A percentile compares a stretch with the other conserved stretches of the same genome.
These are phyloP conservation scores for Microvelia longipes DNA, from an alignment of 1,140 invertebrate genomes.

Conservation along the genomic window DNA sequence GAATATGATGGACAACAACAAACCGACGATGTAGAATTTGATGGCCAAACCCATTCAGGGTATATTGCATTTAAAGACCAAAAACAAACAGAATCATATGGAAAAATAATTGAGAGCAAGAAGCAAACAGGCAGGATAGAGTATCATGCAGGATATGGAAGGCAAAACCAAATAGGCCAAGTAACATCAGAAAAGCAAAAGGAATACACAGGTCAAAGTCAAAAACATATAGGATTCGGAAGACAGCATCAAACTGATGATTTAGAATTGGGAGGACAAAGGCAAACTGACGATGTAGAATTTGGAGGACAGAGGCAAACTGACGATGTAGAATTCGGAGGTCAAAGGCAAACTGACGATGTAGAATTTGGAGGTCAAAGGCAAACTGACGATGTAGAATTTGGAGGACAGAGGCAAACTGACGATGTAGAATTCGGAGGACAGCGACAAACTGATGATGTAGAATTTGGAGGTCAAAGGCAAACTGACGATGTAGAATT, in stretches of 20 bases:
- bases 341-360: constrained; percentile 24
- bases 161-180: neutral
- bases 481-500: neutral
- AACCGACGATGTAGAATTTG: neutral
- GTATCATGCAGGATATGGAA: neutral
- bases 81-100: no score
- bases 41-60: no score
- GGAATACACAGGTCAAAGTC: neutral
- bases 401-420: neutral
- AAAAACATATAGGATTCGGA: neutral
- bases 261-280: neutral
- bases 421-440: neutral
- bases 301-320: constrained; percentile 22
- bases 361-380: constrained; percentile 12
- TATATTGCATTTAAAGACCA: neutral
- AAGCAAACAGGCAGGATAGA: no score
- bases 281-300: constrained; percentile 4
- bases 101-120: no score
- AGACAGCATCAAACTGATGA: neutral
- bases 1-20: neutral
- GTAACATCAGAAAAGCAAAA: neutral
- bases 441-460: neutral
- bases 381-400: constrained; percentile 7
- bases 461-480: no score
- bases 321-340: constrained; percentile 23